A percentile compares a stretch with the other conserved stretches of the same genome.
phyloP scores from a whole-genome alignment of 2,888 invertebrate genomes.

The Drosophila mercatorum region DNA sequence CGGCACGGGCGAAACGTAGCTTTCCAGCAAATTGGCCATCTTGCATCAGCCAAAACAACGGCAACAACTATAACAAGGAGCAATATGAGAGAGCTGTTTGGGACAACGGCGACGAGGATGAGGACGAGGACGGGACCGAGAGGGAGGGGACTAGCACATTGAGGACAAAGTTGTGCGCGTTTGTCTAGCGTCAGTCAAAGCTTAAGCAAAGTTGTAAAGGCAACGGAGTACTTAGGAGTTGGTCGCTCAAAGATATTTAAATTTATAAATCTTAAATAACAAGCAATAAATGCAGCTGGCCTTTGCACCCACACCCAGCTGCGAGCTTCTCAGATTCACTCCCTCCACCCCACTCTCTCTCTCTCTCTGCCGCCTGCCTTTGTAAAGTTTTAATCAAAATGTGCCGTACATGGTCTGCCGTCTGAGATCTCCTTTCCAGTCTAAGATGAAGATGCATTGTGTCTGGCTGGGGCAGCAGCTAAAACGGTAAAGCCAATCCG shows the following conservation, averaged over 20 bases:
- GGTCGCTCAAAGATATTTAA: conserved; percentile 74
- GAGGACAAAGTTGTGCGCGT: conserved; percentile 71
- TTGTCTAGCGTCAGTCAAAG: conserved; percentile 75
- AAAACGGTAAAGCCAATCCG: conserved; percentile 26
- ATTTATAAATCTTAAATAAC: conserved; percentile 78
- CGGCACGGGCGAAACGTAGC: conserved; percentile 1
- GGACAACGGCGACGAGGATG: not conserved
- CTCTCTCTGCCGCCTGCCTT: not conserved
- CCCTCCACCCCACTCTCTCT: not conserved
- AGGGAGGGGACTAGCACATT: conserved; percentile 9
- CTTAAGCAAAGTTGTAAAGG: conserved; percentile 66
- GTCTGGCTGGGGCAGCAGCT: not conserved
- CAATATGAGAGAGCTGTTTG: conserved; percentile 12
- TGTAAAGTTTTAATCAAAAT: conserved; percentile 72
- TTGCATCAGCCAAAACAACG: conserved; percentile 46
- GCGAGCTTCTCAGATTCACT: not conserved
- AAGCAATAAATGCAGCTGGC: conserved; percentile 72
- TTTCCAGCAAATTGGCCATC: conserved; percentile 50
- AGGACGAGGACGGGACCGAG: not conserved
- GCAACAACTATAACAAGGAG: conserved; percentile 18
- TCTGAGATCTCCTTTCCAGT: conserved; percentile 35
- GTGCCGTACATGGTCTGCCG: conserved; percentile 53
- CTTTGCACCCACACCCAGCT: conserved; percentile 13
- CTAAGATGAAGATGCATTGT: not conserved
- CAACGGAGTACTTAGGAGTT: conserved; percentile 69